These are phyloP conservation scores for Drosophila aff. DNA, from an alignment of 1,140 invertebrate species.

Conservation along the genomic window DNA sequence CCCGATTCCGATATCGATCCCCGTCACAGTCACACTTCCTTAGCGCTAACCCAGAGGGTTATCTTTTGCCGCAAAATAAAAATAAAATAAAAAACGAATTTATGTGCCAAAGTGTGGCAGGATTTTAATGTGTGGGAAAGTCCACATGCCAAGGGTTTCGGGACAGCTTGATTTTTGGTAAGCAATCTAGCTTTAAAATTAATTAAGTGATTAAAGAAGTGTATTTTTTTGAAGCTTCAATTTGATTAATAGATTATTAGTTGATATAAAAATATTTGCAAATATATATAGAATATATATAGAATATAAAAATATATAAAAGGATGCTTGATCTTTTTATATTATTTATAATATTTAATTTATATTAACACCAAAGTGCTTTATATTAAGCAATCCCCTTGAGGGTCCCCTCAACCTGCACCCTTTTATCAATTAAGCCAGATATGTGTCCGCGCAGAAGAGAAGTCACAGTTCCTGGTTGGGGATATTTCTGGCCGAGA, in stretches of 20 bases:
- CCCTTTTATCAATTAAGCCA: slow-evolving; percentile 2
- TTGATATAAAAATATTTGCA: too few species aligned
- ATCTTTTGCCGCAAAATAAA: background rate
- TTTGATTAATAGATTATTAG: background rate
- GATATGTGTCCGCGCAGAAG: background rate
- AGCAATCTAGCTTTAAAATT: background rate
- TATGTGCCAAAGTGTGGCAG: background rate
- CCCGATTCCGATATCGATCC: background rate
- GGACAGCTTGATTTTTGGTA: too few species aligned
- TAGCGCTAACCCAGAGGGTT: slow-evolving; percentile 5
- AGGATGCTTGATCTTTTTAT: too few species aligned
- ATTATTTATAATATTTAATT: too few species aligned
- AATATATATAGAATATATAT: too few species aligned
- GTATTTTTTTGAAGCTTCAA: too few species aligned
- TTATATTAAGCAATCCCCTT: background rate
- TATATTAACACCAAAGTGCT: too few species aligned
- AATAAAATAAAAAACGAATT: slow-evolving; percentile 13
- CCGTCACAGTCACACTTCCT: slow-evolving; percentile 49
- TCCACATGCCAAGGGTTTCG: background rate
- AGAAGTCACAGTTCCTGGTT: background rate
- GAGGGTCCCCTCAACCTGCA: background rate
- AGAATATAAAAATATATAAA: too few species aligned
- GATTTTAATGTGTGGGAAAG: slow-evolving; percentile 34
- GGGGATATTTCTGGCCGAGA: slow-evolving; percentile 10
- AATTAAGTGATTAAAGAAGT: background rate